phyloP scores from a whole-genome alignment of 2,888 invertebrate genomes.

The Catocala nupta region DNA sequence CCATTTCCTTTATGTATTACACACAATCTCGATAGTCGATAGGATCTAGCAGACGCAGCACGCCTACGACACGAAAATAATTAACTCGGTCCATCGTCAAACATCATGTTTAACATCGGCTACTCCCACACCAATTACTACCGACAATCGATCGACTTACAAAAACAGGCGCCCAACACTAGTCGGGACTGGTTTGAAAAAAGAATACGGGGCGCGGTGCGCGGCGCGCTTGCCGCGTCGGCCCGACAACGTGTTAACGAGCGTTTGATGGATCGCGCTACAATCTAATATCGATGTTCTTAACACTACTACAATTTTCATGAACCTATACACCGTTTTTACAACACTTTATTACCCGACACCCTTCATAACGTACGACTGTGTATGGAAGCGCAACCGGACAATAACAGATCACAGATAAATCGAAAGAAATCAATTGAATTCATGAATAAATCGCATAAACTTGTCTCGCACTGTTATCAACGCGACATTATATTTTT shows the following conservation, averaged over 20 bases:
- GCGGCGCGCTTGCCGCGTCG: slow-evolving; percentile 49
- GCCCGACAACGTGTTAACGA: slow-evolving; percentile 79
- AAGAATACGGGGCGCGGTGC: slow-evolving; percentile 56
- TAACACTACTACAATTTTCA: slow-evolving; percentile 66
- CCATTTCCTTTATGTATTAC: slow-evolving; percentile 74
- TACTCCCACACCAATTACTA: slow-evolving; percentile 86
- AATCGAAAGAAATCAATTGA: slow-evolving; percentile 79
- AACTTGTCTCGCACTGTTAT: slow-evolving; percentile 73
- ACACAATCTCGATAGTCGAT: slow-evolving; percentile 74
- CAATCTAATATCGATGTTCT: slow-evolving; percentile 72
- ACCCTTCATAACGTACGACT: slow-evolving; percentile 57
- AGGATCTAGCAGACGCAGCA: slow-evolving; percentile 72
- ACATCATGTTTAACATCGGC: slow-evolving; percentile 84
- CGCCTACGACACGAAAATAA: slow-evolving; percentile 86
- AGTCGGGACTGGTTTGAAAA: slow-evolving; percentile 68
- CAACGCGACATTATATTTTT: slow-evolving; percentile 78
- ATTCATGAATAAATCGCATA: slow-evolving; percentile 83
- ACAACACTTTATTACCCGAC: slow-evolving; percentile 63
- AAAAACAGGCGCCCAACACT: slow-evolving; percentile 79
- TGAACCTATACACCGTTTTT: slow-evolving; percentile 66
- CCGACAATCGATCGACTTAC: slow-evolving; percentile 78
- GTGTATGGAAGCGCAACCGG: slow-evolving; percentile 43
- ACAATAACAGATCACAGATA: slow-evolving; percentile 71
- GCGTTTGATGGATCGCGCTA: slow-evolving; percentile 81
- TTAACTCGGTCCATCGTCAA: slow-evolving; percentile 81